Base-by-base conservation (phyloP, 2,797 vertebrate species). In the Philypnodon macrostomus region DNA sequence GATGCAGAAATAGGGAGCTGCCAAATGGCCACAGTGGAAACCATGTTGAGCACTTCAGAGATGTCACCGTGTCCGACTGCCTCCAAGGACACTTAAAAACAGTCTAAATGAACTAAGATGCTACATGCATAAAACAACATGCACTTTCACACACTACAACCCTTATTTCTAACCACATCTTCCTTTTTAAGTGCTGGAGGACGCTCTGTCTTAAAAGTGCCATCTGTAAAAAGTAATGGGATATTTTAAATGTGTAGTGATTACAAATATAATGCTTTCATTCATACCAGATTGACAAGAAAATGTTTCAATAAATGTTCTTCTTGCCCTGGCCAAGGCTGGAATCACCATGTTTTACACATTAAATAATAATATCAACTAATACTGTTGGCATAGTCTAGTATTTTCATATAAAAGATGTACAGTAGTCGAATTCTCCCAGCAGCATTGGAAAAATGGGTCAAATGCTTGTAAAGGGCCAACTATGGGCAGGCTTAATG, bases 11-110 rank as follows among this genome's bases (percentile, higher is more conserved):
- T 11, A 12, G 15, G 19, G 31, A 61, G 46, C 52, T 64, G 62
- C 67, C 66, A 65, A 70, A 75, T 67, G 34, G 40, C 55, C 16
- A 34, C 19, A 26, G 55, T 18, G 30, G 50, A 67, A 66, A 46
- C 1, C 9, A 49, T 0, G 24, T 48, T 39, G 14, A 17, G 55
- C 36, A 41, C 59, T 53, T 50, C 15, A 45, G 12, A 40, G 53
- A 41, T 59, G 60, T 47, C 63, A 60, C 55, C 35, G 29, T 35
- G 50, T 13, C 38, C 39, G 14, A 26, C 30, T 18, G 55, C 49
- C 38, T 62, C 30, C 42, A 31, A 34, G 35, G 51, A 30, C 29
- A 6, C 14, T 47, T 29, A 34, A 42, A 53, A 46, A 27, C 40
- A 53, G 30, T 7, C n/a, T 10, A 7, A 53, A 30, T 21, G 30